These are phyloP conservation scores for Aramus guarauna DNA, from an alignment of 2,113 vertebrate genomes.

Conservation along the genomic window DNA sequence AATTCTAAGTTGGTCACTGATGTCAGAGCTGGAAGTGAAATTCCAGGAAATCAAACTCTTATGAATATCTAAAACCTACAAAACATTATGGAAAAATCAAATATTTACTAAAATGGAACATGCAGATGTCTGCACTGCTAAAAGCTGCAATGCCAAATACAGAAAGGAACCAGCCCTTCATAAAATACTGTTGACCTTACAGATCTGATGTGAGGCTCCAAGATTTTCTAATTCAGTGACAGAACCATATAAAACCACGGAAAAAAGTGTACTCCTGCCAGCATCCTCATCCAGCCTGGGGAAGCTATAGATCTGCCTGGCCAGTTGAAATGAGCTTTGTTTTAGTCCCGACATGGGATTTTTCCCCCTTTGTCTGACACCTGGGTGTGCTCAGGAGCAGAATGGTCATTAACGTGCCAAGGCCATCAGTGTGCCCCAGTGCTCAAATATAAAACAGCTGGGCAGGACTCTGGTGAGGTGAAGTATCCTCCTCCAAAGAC, in stretches of 20 bases:
- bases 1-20: not conserved
- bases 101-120: not conserved
- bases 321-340: not conserved
- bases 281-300: not conserved
- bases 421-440: not conserved
- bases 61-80: not conserved
- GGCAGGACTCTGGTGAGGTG: not conserved
- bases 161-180: not conserved
- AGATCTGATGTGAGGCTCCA: not conserved
- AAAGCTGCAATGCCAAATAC: not conserved
- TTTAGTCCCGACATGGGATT: not conserved
- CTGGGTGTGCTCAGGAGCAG: not conserved
- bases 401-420: not conserved
- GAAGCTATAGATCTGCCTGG: not conserved
- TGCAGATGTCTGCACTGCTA: not conserved
- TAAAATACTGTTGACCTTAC: not conserved
- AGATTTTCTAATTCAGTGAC: not conserved
- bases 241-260: not conserved
- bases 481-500: conserved; percentile 3
- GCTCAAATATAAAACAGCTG: not conserved
- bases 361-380: not conserved
- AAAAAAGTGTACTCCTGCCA: not conserved
- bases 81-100: not conserved
- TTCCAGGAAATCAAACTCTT: not conserved
- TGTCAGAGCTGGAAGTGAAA: not conserved